Conservation (phyloP, 2,113 vertebrate species). For the Heterochromis multidens region DNA sequence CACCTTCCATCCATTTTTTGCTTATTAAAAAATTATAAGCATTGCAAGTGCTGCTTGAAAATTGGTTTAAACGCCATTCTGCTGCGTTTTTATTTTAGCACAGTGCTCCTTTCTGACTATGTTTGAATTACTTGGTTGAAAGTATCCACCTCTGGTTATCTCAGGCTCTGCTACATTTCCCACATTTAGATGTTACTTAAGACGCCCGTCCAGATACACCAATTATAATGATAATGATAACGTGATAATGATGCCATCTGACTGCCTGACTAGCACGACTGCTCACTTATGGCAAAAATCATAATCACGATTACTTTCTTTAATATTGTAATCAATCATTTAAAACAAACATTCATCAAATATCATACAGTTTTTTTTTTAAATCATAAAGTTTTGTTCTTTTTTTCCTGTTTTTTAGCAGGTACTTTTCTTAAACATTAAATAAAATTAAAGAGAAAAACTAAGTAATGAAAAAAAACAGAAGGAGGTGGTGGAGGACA, state of each 20-base stretch:
- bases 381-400: too few relatives aligned
- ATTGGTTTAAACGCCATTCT: neutral
- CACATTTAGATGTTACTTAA: neutral
- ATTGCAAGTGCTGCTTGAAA: neutral
- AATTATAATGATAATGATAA: too few relatives aligned
- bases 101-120: neutral
- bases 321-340: neutral
- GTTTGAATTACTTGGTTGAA: neutral
- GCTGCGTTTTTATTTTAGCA: rapidly evolving
- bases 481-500: neutral
- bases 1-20: neutral
- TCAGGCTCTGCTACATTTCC: neutral
- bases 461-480: neutral
- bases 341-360: neutral
- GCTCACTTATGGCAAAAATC: neutral
- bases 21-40: neutral
- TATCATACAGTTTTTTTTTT: too few relatives aligned
- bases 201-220: neutral
- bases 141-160: neutral
- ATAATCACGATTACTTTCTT: neutral
- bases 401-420: too few relatives aligned
- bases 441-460: rapidly evolving
- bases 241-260: neutral
- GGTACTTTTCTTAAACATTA: too few relatives aligned
- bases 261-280: neutral